Conservation (phyloP, 2,113 vertebrate species). For the Tonatia bakeri region DNA sequence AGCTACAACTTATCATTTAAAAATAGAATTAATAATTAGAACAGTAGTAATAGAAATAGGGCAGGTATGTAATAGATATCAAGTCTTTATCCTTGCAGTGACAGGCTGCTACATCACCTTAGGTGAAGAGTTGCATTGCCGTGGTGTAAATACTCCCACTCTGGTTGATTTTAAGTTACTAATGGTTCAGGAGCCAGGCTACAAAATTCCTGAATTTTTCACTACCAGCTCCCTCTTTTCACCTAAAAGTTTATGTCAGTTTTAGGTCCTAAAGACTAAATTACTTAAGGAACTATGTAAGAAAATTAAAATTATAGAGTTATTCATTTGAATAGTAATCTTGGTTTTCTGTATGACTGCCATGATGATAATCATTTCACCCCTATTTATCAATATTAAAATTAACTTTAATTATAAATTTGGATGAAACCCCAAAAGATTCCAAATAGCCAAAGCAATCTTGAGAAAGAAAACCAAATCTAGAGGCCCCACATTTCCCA, state of each 20-base stretch:
- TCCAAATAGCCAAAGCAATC: too few species aligned
- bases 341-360: not conserved
- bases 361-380: not conserved
- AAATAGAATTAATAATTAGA: not conserved
- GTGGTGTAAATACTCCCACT: not conserved
- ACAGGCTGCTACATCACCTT: not conserved
- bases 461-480: too few species aligned
- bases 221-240: not conserved
- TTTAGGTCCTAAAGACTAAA: not conserved
- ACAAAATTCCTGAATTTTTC: not conserved
- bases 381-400: slow-evolving; percentile 7
- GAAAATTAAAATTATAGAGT: not conserved
- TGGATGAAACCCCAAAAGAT: not conserved
- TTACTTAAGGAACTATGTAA: not conserved
- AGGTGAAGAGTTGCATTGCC: not conserved
- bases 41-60: not conserved
- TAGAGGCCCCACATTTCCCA: too few species aligned
- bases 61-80: rapidly evolving
- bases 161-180: not conserved
- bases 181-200: not conserved
- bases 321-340: not conserved
- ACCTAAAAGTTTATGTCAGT: not conserved
- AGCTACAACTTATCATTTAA: not conserved
- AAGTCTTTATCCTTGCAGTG: not conserved
- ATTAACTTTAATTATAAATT: not conserved